Evolutionary conservation across 92 coral and sea anemone genomes (phyloP).

Genomic region (Phymanthus crucifer): DNA sequence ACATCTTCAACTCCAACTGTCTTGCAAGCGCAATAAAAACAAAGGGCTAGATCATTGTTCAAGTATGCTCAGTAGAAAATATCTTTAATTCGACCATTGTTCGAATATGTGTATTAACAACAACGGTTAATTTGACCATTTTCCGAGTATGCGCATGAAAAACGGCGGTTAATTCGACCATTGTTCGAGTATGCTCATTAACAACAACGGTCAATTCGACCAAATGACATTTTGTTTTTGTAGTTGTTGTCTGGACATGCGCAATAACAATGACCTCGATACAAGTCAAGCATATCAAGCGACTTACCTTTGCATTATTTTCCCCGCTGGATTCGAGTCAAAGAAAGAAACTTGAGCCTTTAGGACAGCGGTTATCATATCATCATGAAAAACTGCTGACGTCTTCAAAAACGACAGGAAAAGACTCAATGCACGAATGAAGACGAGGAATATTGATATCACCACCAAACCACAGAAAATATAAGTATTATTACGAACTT

Average conservation of each 20-base stretch:
- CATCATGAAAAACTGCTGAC: conserved; percentile 17
- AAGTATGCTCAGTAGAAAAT: neutral
- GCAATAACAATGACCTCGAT: no score
- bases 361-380: conserved; percentile 37
- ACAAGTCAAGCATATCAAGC: neutral
- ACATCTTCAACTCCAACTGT: no score
- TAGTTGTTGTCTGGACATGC: no score
- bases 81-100: neutral
- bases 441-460: conserved; percentile 15
- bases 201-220: no score
- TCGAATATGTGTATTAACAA: neutral
- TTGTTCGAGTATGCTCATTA: no score
- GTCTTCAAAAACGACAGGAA: conserved; percentile 19
- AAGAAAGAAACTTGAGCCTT: conserved; percentile 49
- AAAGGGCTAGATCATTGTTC: neutral
- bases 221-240: no score
- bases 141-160: no score
- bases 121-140: no score
- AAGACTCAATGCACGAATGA: neutral
- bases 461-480: conserved; percentile 16
- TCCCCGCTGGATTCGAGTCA: conserved; percentile 27
- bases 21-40: neutral
- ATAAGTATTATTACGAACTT: neutral
- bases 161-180: no score
- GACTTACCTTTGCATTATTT: conserved; percentile 30